phyloP scores from a whole-genome alignment of 2,888 invertebrate species.

The Drosophila buzzatii region DNA sequence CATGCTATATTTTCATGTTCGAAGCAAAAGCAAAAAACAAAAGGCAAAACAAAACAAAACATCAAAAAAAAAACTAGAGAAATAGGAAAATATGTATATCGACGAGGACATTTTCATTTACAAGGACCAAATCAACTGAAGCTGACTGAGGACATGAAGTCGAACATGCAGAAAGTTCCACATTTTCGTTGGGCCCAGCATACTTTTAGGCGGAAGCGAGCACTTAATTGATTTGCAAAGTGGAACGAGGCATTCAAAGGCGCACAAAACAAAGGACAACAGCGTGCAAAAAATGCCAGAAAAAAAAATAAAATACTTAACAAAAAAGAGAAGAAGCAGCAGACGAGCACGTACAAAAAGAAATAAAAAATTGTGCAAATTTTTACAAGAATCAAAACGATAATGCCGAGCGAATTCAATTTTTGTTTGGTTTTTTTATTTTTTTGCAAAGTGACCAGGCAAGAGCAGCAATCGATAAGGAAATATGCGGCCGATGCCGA shows the following conservation, averaged over 20 bases:
- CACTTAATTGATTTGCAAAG: slow-evolving; percentile 76
- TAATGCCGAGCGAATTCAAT: slow-evolving; percentile 29
- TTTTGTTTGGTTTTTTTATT: not conserved
- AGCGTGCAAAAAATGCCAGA: not conserved
- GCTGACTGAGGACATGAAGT: slow-evolving; percentile 23
- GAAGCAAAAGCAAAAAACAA: not conserved
- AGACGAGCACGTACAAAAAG: not conserved
- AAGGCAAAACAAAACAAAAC: not conserved
- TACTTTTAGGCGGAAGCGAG: slow-evolving; percentile 64
- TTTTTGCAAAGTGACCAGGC: slow-evolving; percentile 36
- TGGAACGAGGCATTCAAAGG: slow-evolving; percentile 55
- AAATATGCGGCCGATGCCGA: slow-evolving; percentile 22
- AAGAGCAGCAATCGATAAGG: slow-evolving; percentile 35
- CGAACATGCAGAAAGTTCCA: slow-evolving; percentile 10
- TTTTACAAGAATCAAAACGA: slow-evolving; percentile 32
- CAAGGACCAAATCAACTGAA: slow-evolving; percentile 52
- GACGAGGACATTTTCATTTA: slow-evolving; percentile 56
- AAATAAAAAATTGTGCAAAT: slow-evolving; percentile 32
- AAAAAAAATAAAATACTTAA: slow-evolving; percentile 12
- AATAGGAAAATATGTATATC: not conserved
- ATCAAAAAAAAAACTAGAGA: not conserved
- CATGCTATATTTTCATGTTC: slow-evolving; percentile 9
- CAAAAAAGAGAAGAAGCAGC: not conserved
- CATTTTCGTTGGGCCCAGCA: slow-evolving; percentile 30
- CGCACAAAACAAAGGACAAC: slow-evolving; percentile 30